Evolutionary conservation across 2,113 vertebrate genomes (phyloP), one percentile per base, ranked within the genome.

Genomic region (Eurypyga helias): DNA sequence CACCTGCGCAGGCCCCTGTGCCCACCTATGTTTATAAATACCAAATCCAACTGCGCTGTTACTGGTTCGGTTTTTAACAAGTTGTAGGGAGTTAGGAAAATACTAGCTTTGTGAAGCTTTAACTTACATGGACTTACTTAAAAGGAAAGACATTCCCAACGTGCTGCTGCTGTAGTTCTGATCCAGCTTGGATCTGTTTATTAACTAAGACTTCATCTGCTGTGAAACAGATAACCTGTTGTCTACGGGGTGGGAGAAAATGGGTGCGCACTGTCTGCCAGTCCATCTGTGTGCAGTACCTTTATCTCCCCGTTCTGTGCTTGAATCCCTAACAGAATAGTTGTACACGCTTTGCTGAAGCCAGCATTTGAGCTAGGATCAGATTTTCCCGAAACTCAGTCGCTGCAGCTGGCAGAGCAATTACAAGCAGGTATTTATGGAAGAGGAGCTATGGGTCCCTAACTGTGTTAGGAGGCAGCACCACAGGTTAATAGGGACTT

Each of bases 21-120:
- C 1, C 2, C 36, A 3, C 24, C 49, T 28, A 0, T 0, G 13
- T 41, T 46, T 28, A 11, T 7, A 18, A 34, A 33, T 23, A 19
- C 21, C 48, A 82, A 41, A 57, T 21, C n/a, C 43, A 24, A 3
- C 6, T 33, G 36, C 24, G 43, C 16, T 21, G 21, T 21, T 61
- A 11, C 65, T 57, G 4, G 1, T 58, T 62, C 48, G 36, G 21
- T 6, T 36, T 93, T 29, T 60, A 14, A 21, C 4, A 29, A 55
- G 31, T 54, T 60, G 34, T 46, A 11, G 43, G 23, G 55, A 20
- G 19, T 71, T 58, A 36, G 8, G 52, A 46, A 33, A 51, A 36
- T 5, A 2, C 6, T 25, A 20, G 12, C 33, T 61, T 26, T 31
- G 41, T 15, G 58, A 65, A 60, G 38, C 23, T 79, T 36, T 38